Conservation (phyloP, 2,113 vertebrate genomes). For the Struthio camelus region DNA sequence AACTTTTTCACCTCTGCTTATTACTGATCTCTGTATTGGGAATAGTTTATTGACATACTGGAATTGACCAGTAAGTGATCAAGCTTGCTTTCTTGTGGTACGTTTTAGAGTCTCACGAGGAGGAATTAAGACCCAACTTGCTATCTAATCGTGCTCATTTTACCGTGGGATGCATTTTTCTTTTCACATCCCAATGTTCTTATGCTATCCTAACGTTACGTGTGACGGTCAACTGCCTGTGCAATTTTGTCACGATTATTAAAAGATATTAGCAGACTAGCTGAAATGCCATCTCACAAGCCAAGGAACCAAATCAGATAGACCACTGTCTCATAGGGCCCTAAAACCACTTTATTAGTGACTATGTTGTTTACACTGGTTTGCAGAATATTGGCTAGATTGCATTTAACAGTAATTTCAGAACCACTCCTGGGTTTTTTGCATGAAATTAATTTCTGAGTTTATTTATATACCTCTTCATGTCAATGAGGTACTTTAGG, state of each 20-base stretch:
- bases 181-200: neutral
- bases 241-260: conserved; percentile 39
- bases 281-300: neutral
- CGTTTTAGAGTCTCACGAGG: neutral
- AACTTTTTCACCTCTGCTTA: neutral
- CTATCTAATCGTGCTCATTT: neutral
- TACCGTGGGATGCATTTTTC: neutral
- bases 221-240: neutral
- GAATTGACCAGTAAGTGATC: neutral
- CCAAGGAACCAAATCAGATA: conserved; percentile 24
- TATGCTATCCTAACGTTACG: neutral
- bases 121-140: neutral
- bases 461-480: neutral
- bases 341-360: neutral
- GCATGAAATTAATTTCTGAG: neutral
- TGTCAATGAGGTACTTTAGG: neutral
- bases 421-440: neutral
- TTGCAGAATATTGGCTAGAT: neutral
- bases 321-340: neutral
- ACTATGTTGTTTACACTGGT: neutral
- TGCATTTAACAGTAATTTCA: neutral
- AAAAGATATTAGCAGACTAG: neutral
- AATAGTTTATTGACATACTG: neutral
- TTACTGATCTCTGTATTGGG: neutral
- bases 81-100: neutral